Evolutionary conservation across 2,888 invertebrate genomes (phyloP), one percentile per base, ranked within the genome.

Genomic region (Eulithis testata): DNA sequence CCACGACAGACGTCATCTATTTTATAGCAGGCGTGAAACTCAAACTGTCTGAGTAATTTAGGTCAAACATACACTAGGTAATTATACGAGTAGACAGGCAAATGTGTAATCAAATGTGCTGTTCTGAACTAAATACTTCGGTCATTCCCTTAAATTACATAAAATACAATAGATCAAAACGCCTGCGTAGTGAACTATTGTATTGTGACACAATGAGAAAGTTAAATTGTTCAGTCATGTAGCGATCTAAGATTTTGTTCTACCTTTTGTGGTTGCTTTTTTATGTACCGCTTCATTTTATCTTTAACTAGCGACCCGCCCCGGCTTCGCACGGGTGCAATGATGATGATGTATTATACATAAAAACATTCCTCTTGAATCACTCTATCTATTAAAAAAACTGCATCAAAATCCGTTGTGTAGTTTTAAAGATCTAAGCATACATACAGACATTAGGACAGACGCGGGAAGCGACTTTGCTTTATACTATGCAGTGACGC

Each of bases 61-160:
- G 60, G 60, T 49, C 60, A 54, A 60, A 60, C 60, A 53, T 53
- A 11, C 8, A 14, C 9, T 49, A 49, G 11, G 11, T 49, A 60
- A 60, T 60, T 53, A 44, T 12, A 27, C 21, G 47, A 14, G 58
- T 36, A 53, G 36, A 60, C 44, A 11, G 8, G 36, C 44, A 45
- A 45, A 53, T 36, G 14, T 11, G 44, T 53, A 60, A 53, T 60
- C 52, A 60, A 49, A 54, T n/a, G 37, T 21, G 14, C 14, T n/a
- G 37, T 14, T 49, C 12, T 49, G 21, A 58, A 58, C 27, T 12
- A 56, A 4, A 37, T 40, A 12, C 27, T 45, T 12, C 40, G 49
- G 58, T 7, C 50, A 58, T 50, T 43, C 8, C n/a, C n/a, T 11
- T 58, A 40, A 27, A 40, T 40, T 40, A 40, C 31, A 31, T 31